phyloP scores from a whole-genome alignment of 30 jellyfish, hydroid and myxozoan species.

The Hydractinia symbiolongicarpus region DNA sequence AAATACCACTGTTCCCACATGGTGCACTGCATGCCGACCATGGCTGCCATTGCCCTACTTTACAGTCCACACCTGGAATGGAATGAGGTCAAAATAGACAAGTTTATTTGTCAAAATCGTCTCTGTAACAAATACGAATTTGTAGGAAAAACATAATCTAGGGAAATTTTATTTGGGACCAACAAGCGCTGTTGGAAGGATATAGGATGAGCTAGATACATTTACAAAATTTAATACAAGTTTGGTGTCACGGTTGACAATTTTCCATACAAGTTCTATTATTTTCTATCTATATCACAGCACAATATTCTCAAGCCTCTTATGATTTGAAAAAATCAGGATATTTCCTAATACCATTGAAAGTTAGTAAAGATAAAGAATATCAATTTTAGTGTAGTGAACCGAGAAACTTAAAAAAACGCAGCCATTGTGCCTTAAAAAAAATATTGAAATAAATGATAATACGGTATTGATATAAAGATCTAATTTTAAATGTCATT shows the following conservation, averaged over 20 bases:
- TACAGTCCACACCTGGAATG: constrained; percentile 15
- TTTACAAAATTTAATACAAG: neutral
- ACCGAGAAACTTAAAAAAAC: no score
- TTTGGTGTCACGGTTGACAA: neutral
- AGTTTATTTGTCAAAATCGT: neutral
- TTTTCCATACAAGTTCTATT: neutral
- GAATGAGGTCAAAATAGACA: neutral
- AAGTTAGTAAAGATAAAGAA: no score
- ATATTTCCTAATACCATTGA: no score
- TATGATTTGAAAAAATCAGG: no score
- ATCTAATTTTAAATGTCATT: no score
- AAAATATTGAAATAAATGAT: no score
- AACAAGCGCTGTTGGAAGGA: neutral
- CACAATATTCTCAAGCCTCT: no score
- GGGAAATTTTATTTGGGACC: neutral
- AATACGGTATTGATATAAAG: no score
- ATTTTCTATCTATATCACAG: no score
- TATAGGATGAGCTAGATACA: neutral
- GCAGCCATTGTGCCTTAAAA: no score
- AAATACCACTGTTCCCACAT: constrained; percentile 24
- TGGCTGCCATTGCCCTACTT: constrained; percentile 13
- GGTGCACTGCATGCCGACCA: constrained; percentile 29
- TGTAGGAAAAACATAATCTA: neutral
- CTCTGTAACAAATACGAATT: neutral
- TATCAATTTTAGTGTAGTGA: no score